Base-by-base conservation (phyloP, 2,113 vertebrate genomes). In the Cepphus grylle region DNA sequence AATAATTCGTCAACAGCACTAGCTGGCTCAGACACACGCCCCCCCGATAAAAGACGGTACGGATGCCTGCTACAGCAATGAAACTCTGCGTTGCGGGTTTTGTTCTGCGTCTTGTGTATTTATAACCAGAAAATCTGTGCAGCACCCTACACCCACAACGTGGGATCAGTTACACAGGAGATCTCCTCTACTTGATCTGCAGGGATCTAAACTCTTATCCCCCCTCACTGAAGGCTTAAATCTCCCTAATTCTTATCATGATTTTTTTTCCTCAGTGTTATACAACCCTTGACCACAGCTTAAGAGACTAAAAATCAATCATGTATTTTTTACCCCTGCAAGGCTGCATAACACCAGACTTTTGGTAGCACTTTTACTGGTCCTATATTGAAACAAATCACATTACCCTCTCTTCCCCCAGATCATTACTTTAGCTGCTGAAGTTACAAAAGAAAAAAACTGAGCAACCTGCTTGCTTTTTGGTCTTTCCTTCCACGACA, bases 141-240 rank as follows among this genome's bases (percentile, higher is more conserved):
- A 27, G 69, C 74, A 38, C 81, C 32, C 30, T 26, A 8, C 38
- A 38, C 30, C 62, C 23, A 27, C 47, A 67, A 15, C 0, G 0
- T 55, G 38, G 20, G 50, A 79, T 55, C 55, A 36, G 19, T 66
- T 70, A 79, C 38, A 47, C 21, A 26, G 14, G 40, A 80, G 32
- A 76, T 53, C 61, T 82, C 74, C 43, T 76, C 70, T 63, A 43
- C 70, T 81, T 43, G 38, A 59, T 71, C 81, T 90, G 61, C n/a
- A 76, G 49, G 21, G 22, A 79, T 59, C 40, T 55, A 58, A 88
- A 40, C 30, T 38, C 43, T 29, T 72, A 40, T 19, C 30, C 14
- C 30, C n/a, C n/a, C 38, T 9, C 17, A 27, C 7, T 22, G 15
- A 52, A 82, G 30, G 34, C 36, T 88, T 76, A 47, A 36, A 69